These are phyloP conservation scores for Gibbula magus DNA, from an alignment of 2,888 invertebrate species.

Conservation along the genomic window DNA sequence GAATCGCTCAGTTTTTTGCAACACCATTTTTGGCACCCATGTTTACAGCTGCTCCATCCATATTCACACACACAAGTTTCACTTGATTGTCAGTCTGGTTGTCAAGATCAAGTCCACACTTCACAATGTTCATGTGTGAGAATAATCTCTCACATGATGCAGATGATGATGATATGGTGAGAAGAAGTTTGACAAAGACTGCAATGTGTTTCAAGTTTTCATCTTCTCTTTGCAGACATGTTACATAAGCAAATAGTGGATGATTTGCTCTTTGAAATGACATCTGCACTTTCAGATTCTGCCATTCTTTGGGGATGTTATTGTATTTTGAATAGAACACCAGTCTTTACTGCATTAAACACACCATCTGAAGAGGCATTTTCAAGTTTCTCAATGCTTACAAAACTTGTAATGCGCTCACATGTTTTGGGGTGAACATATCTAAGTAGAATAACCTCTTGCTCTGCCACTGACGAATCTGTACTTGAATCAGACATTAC, in stretches of 20 bases:
- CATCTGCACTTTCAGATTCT: slow-evolving; percentile 25
- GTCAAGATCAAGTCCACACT: slow-evolving; percentile 6
- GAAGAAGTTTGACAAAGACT: neutral
- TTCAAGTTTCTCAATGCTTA: slow-evolving; percentile 27
- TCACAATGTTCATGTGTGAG: neutral
- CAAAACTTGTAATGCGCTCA: slow-evolving; percentile 19
- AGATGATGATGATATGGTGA: neutral
- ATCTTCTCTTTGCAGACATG: neutral
- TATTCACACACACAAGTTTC: slow-evolving; percentile 31
- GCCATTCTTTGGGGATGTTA: slow-evolving; percentile 28
- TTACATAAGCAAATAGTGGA: neutral
- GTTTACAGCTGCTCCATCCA: slow-evolving; percentile 37
- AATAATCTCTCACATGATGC: neutral
- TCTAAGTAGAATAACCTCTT: slow-evolving; percentile 21
- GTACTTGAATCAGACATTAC: neutral
- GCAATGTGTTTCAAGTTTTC: neutral
- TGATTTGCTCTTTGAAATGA: neutral
- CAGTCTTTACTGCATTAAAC: slow-evolving; percentile 21
- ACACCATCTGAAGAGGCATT: slow-evolving; percentile 32
- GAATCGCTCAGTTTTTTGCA: slow-evolving; percentile 21
- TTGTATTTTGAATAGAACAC: too few relatives aligned
- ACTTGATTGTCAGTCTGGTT: neutral
- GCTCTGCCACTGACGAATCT: neutral
- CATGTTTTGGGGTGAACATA: slow-evolving; percentile 26
- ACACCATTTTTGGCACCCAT: slow-evolving; percentile 36